A percentile compares a stretch with the other conserved stretches of the same genome.
phyloP scores from a whole-genome alignment of 1,140 invertebrate genomes.

The Diachasma alloeum region DNA sequence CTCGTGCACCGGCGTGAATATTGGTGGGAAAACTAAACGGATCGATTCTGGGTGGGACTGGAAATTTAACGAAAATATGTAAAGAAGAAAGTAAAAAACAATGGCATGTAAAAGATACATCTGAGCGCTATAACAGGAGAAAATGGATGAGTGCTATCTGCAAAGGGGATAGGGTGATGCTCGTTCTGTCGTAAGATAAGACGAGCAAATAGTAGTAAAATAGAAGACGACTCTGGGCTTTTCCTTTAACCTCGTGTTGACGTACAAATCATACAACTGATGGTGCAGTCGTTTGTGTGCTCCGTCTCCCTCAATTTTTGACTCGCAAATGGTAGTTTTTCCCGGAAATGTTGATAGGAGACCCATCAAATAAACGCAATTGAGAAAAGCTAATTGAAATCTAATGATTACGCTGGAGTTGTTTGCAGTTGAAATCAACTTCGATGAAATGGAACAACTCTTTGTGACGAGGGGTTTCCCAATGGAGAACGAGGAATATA shows the following conservation, averaged over 20 bases:
- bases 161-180: background rate
- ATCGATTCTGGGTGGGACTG: constrained; percentile 71
- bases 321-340: background rate
- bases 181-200: background rate
- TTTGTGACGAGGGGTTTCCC: constrained; percentile 17
- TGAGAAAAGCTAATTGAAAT: background rate
- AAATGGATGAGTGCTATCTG: background rate
- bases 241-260: background rate
- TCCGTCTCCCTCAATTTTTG: background rate
- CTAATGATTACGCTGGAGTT: background rate
- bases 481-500: constrained; percentile 9
- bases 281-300: background rate
- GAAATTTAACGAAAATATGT: constrained; percentile 45
- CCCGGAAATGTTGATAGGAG: background rate
- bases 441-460: constrained; percentile 15
- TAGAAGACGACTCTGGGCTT: background rate
- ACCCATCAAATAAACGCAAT: too few species aligned
- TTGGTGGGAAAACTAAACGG: constrained; percentile 69
- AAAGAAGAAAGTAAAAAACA: background rate
- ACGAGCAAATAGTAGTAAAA: background rate
- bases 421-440: background rate
- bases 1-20: constrained; percentile 66
- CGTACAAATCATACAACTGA: background rate
- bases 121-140: background rate
- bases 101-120: background rate